phyloP scores from a whole-genome alignment of 2,797 vertebrate species.

The Loris lydekkerianus region DNA sequence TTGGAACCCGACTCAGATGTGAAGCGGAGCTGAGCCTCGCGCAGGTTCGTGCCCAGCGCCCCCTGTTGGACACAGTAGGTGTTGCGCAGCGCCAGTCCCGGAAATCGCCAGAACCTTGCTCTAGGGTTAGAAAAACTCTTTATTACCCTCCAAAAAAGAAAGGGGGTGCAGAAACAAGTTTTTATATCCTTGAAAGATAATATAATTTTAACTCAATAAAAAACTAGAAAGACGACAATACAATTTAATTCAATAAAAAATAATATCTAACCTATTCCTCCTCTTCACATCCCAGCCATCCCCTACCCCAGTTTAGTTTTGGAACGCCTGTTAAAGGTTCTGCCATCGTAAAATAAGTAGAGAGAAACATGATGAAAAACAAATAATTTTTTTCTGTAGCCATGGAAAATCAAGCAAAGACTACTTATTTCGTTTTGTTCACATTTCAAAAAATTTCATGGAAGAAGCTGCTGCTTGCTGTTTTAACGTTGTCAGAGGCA shows the following conservation, averaged over 20 bases:
- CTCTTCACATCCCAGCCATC: background rate
- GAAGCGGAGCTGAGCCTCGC: conserved; percentile 79
- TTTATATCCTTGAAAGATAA: conserved; percentile 57
- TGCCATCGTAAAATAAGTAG: background rate
- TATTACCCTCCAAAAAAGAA: conserved; percentile 63
- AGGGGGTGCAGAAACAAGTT: conserved; percentile 30
- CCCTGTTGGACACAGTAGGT: conserved; percentile 88
- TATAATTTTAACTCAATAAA: conserved; percentile 36
- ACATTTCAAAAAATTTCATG: background rate
- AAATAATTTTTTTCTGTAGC: background rate
- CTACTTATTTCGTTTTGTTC: background rate
- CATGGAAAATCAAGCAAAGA: conserved; percentile 10
- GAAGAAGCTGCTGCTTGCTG: background rate
- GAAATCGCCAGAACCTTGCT: conserved; percentile 55
- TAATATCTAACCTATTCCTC: background rate
- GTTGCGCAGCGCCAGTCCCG: conserved; percentile 80
- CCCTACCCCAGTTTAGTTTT: background rate
- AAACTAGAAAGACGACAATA: conserved; percentile 7
- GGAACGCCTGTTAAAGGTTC: background rate
- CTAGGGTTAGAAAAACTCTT: conserved; percentile 64
- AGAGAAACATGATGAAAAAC: background rate
- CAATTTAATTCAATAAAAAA: conserved; percentile 45
- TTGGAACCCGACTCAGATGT: conserved; percentile 83
- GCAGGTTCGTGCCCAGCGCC: conserved; percentile 85
- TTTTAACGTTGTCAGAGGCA: background rate